These are phyloP conservation scores for Tribolium freemani DNA, from an alignment of 2,888 invertebrate species.

Conservation along the genomic window DNA sequence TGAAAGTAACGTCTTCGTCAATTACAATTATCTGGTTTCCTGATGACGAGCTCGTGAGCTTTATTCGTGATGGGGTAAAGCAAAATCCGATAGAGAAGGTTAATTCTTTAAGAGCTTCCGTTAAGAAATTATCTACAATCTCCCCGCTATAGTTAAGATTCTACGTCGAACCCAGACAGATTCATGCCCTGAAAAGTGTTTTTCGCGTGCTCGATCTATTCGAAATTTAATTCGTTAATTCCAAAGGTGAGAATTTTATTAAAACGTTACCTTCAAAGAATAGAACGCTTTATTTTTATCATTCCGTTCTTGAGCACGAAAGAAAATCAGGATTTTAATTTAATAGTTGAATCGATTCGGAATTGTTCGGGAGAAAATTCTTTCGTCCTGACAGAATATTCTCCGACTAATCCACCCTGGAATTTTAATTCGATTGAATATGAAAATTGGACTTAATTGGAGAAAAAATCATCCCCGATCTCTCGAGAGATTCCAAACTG, in stretches of 20 bases:
- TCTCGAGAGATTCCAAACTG: neutral
- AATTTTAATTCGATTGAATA: conserved; percentile 25
- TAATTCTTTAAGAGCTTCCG: conserved; percentile 54
- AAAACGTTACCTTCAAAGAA: conserved; percentile 20
- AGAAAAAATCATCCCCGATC: conserved; percentile 20
- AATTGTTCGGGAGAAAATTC: neutral
- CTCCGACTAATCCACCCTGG: neutral
- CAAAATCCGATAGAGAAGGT: conserved; percentile 50
- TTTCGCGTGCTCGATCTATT: conserved; percentile 35
- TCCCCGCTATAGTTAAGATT: conserved; percentile 40
- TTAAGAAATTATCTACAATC: conserved; percentile 52
- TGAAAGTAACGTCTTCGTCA: conserved; percentile 23
- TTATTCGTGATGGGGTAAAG: conserved; percentile 44
- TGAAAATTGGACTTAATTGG: conserved; percentile 32
- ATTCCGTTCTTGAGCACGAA: neutral
- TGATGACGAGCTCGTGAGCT: conserved; percentile 34
- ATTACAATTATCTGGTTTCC: conserved; percentile 31
- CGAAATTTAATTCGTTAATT: conserved; percentile 39
- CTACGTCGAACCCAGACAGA: conserved; percentile 33
- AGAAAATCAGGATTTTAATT: conserved; percentile 10
- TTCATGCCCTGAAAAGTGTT: conserved; percentile 39
- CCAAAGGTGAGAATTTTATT: conserved; percentile 37
- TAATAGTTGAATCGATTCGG: conserved; percentile 1
- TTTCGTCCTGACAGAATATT: conserved; percentile 2
- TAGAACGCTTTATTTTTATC: conserved; percentile 14